phyloP scores from a whole-genome alignment of 1,140 invertebrate genomes.

The Venturia canescens region DNA sequence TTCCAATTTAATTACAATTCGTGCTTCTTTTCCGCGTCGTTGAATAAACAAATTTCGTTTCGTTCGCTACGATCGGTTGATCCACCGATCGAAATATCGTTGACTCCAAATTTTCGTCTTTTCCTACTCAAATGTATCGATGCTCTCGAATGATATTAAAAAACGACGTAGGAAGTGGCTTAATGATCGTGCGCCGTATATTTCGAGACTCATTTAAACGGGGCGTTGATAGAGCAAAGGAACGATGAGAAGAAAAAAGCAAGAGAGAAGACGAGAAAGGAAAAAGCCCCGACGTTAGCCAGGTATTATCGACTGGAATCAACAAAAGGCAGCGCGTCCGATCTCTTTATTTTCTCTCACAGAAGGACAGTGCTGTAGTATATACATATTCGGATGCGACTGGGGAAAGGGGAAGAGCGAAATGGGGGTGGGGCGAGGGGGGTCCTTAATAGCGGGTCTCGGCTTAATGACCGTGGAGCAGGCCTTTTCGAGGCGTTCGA shows the following conservation, averaged over 20 bases:
- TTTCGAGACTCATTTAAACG: constrained; percentile 64
- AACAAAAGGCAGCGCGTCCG: constrained; percentile 65
- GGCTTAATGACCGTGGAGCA: constrained; percentile 67
- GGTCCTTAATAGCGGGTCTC: constrained; percentile 73
- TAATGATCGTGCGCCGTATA: constrained; percentile 72
- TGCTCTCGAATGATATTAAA: too few relatives aligned
- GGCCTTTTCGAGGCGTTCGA: constrained; percentile 46
- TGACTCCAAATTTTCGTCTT: too few relatives aligned
- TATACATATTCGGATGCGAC: background rate
- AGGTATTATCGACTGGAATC: constrained; percentile 75
- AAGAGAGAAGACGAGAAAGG: constrained; percentile 31
- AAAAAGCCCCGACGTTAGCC: constrained; percentile 61
- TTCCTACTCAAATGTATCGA: too few relatives aligned
- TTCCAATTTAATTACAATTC: too few relatives aligned
- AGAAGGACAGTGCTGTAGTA: constrained; percentile 6
- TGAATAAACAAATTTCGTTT: too few relatives aligned
- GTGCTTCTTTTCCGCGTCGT: too few relatives aligned
- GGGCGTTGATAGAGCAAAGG: constrained; percentile 25
- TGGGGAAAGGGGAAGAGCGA: constrained; percentile 16
- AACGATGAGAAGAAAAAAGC: constrained; percentile 63
- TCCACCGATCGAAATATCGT: too few relatives aligned
- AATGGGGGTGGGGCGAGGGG: constrained; percentile 49
- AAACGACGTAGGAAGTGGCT: constrained; percentile 67
- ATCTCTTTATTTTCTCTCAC: constrained; percentile 21
- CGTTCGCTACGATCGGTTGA: too few relatives aligned